phyloP scores from a whole-genome alignment of 2,113 vertebrate species.

The Beaufortia kweichowensis region DNA sequence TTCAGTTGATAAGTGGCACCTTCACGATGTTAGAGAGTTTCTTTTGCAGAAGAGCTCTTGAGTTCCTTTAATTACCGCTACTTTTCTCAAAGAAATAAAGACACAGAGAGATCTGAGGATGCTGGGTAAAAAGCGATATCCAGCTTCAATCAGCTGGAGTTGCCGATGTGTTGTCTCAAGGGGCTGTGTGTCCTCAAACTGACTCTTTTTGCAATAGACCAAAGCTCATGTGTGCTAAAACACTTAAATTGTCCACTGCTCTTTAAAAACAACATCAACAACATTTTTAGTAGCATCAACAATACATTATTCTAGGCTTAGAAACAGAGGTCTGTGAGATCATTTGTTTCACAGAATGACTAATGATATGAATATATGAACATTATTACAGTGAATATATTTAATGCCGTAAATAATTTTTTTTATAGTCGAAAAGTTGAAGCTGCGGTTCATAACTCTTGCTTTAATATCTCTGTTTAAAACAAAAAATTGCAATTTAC shows the following conservation, averaged over 20 bases:
- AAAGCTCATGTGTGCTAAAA: not conserved
- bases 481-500: too few relatives aligned
- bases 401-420: too few relatives aligned
- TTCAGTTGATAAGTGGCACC: not conserved
- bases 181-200: not conserved
- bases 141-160: not conserved
- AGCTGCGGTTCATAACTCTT: too few relatives aligned
- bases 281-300: too few relatives aligned
- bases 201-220: not conserved
- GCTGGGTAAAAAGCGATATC: not conserved
- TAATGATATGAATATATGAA: too few relatives aligned
- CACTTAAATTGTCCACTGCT: not conserved
- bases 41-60: not conserved
- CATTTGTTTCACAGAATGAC: too few relatives aligned
- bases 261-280: not conserved
- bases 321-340: too few relatives aligned
- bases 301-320: too few relatives aligned
- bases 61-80: not conserved
- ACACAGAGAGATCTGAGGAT: not conserved
- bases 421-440: too few relatives aligned
- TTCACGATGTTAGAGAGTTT: not conserved
- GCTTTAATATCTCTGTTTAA: too few relatives aligned
- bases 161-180: not conserved
- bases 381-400: too few relatives aligned
- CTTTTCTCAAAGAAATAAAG: constrained; percentile 12